These are phyloP conservation scores for Habropoda laboriosa DNA, from an alignment of 1,140 invertebrate genomes.

Conservation along the genomic window DNA sequence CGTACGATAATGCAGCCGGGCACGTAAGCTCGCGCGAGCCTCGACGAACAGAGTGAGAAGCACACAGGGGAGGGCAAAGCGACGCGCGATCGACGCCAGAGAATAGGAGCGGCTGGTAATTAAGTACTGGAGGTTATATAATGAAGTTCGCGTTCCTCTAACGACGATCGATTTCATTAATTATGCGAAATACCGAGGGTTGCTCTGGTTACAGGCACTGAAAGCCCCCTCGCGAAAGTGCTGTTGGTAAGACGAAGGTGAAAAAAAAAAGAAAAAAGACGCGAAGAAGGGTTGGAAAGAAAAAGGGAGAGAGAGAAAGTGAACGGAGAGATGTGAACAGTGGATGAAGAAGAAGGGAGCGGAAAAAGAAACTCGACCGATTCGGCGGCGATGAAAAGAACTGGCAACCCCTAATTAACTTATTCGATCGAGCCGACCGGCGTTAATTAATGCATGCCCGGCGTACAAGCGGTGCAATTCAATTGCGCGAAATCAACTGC, in stretches of 20 bases:
- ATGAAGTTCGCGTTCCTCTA: constrained; percentile 44
- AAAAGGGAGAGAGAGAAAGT: neutral
- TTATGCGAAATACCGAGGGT: constrained; percentile 44
- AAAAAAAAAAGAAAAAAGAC: constrained; percentile 3
- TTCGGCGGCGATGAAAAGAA: constrained; percentile 37
- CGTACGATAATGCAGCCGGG: constrained; percentile 17
- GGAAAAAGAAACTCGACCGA: constrained; percentile 24
- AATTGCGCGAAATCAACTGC: constrained; percentile 48
- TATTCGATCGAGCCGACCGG: constrained; percentile 33
- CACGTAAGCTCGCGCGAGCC: neutral
- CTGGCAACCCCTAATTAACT: constrained; percentile 50
- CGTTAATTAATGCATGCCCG: constrained; percentile 48
- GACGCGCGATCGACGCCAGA: constrained; percentile 2
- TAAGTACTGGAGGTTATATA: constrained; percentile 46
- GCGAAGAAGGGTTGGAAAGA: neutral
- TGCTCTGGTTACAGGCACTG: constrained; percentile 41
- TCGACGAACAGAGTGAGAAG: neutral
- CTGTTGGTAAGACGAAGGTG: constrained; percentile 12
- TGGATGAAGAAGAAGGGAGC: neutral
- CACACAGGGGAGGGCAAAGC: neutral
- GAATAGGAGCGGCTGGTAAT: constrained; percentile 36
- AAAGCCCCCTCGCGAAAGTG: constrained; percentile 42
- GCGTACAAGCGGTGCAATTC: constrained; percentile 41
- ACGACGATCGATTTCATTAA: constrained; percentile 51
- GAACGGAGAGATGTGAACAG: neutral